A percentile compares a stretch with the other conserved stretches of the same genome.
Conservation (phyloP, 2,113 vertebrate species). For the Salvelinus fontinalis region DNA sequence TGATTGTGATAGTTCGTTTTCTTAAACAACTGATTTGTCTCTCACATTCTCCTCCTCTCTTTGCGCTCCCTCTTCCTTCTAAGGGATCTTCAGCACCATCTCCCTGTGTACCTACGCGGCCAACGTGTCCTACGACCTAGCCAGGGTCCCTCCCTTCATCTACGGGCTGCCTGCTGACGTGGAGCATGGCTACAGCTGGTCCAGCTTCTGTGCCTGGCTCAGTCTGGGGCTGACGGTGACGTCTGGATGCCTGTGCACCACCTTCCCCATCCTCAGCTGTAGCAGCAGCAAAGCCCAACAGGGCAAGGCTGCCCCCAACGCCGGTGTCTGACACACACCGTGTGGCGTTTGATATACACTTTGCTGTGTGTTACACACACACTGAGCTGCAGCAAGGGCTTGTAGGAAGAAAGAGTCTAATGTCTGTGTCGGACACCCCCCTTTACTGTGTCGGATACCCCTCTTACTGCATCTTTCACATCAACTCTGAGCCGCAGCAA, state of each 20-base stretch:
- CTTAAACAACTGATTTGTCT: neutral
- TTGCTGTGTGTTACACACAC: too few relatives aligned
- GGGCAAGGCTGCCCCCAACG: constrained; percentile 60
- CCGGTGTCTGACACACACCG: neutral
- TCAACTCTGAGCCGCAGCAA: neutral
- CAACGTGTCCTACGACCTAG: constrained; percentile 76
- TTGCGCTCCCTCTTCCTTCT: neutral
- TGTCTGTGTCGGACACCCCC: too few relatives aligned
- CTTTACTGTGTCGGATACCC: neutral
- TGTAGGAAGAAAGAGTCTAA: too few relatives aligned
- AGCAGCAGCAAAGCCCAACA: constrained; percentile 69
- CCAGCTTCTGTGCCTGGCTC: constrained; percentile 78
- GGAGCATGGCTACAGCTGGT: constrained; percentile 79
- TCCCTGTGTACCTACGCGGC: constrained; percentile 78
- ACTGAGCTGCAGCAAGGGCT: too few relatives aligned
- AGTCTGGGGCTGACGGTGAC: constrained; percentile 76
- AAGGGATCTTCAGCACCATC: constrained; percentile 79
- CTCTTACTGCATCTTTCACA: neutral
- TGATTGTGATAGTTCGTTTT: neutral
- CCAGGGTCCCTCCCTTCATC: constrained; percentile 72
- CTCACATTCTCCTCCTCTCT: neutral
- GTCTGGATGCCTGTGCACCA: constrained; percentile 76
- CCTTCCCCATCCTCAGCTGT: constrained; percentile 70
- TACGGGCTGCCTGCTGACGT: constrained; percentile 74
- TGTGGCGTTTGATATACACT: too few relatives aligned